Evolutionary conservation across 2,888 invertebrate species (phyloP).

Genomic region (Tinea semifulvella): DNA sequence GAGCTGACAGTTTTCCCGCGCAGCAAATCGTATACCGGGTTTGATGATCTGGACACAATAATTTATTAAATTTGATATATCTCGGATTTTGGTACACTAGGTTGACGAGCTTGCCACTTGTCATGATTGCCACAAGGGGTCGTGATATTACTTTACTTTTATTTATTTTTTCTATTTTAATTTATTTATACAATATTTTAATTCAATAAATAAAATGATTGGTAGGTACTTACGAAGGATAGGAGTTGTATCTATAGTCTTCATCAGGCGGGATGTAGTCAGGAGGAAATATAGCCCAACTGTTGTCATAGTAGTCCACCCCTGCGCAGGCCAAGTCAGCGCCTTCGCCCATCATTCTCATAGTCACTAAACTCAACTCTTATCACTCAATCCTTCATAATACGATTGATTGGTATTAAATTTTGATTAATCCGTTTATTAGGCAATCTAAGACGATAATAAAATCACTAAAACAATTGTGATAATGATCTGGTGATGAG

Average conservation of each 20-base stretch:
- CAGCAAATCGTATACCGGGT: too few relatives aligned
- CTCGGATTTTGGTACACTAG: too few relatives aligned
- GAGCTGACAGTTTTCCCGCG: too few relatives aligned
- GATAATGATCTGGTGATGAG: conserved; percentile 5
- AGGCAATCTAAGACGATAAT: conserved; percentile 8
- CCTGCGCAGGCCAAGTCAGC: conserved; percentile 59
- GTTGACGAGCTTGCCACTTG: too few relatives aligned
- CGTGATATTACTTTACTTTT: too few relatives aligned
- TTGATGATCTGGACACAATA: too few relatives aligned
- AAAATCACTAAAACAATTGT: conserved; percentile 10
- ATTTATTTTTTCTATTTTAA: too few relatives aligned
- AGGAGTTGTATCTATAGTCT: conserved; percentile 71
- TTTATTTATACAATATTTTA: too few relatives aligned
- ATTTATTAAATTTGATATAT: too few relatives aligned
- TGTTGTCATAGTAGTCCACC: conserved; percentile 71
- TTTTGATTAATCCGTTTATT: conserved; percentile 11
- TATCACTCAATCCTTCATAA: not conserved
- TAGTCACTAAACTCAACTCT: conserved; percentile 25
- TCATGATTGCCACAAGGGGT: too few relatives aligned
- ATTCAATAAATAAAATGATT: too few relatives aligned
- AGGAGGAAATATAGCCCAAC: conserved; percentile 76
- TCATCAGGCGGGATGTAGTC: conserved; percentile 72
- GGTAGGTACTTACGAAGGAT: conserved; percentile 67
- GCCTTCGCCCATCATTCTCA: conserved; percentile 67
- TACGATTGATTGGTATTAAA: not conserved